Evolutionary conservation across 2,888 invertebrate genomes (phyloP).

Genomic region (Athrips mouffetella): DNA sequence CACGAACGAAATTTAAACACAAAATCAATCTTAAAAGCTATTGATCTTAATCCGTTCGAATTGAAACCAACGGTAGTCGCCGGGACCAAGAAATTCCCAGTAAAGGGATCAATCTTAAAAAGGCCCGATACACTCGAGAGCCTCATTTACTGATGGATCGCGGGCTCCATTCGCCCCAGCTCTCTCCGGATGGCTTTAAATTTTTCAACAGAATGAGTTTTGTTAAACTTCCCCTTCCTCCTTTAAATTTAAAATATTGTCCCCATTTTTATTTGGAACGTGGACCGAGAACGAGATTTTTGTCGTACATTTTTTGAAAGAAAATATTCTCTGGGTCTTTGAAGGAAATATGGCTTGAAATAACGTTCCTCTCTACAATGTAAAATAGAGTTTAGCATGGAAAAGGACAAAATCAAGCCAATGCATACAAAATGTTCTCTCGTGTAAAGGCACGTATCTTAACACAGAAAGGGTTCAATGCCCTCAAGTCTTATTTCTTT

Average conservation of each 20-base stretch:
- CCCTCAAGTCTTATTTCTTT: too few relatives aligned
- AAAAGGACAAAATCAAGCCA: conserved; percentile 9
- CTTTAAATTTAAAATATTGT: conserved; percentile 46
- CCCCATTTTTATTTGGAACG: conserved; percentile 43
- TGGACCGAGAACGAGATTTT: conserved; percentile 33
- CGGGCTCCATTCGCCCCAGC: conserved; percentile 16
- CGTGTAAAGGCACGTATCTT: too few relatives aligned
- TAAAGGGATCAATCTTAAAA: conserved; percentile 47
- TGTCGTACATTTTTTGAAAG: conserved; percentile 21
- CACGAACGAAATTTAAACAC: not conserved
- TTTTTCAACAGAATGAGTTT: conserved; percentile 34
- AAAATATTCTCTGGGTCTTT: conserved; percentile 9
- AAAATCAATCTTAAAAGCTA: conserved; percentile 4
- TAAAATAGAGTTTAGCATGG: conserved; percentile 11
- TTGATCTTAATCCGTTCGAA: conserved; percentile 1
- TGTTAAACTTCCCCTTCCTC: conserved; percentile 24
- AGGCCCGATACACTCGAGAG: conserved; percentile 40
- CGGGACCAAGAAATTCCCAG: conserved; percentile 34
- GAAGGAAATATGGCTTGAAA: conserved; percentile 11
- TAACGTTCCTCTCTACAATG: conserved; percentile 39
- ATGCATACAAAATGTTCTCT: conserved; percentile 9
- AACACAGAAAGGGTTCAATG: too few relatives aligned
- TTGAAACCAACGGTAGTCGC: conserved; percentile 23
- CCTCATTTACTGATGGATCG: conserved; percentile 48
- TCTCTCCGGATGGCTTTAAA: conserved; percentile 28